These are phyloP conservation scores for Sebastes minor DNA, from an alignment of 2,797 vertebrate species.

Conservation along the genomic window DNA sequence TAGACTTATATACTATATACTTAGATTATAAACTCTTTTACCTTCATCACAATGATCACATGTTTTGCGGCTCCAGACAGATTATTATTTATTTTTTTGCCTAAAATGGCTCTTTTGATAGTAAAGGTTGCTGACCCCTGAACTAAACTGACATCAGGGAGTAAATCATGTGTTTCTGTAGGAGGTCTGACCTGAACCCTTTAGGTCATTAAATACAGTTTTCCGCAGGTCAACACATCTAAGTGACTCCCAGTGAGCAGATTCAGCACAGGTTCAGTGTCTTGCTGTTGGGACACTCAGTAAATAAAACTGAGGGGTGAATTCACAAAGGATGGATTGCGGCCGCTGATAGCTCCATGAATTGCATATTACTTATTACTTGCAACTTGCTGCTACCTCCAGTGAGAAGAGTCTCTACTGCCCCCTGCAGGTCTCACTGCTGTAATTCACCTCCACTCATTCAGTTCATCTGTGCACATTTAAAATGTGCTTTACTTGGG, in stretches of 20 bases:
- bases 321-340: no score
- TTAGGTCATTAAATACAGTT: background rate
- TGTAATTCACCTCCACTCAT: background rate
- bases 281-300: background rate
- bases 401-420: background rate
- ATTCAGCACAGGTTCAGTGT: background rate
- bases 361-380: no score
- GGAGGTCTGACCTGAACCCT: background rate
- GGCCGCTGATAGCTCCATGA: no score
- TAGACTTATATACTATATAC: no score
- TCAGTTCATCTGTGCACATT: background rate
- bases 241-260: background rate
- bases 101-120: no score
- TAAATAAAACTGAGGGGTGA: no score
- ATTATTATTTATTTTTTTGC: no score
- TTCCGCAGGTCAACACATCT: background rate
- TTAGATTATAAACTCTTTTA: no score
- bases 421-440: constrained; percentile 4
- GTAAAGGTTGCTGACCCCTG: no score
- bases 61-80: no score
- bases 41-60: no score
- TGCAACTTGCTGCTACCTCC: background rate
- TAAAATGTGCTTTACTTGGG: background rate
- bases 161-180: background rate
- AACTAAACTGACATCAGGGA: background rate